A percentile compares a stretch with the other conserved stretches of the same genome.
These are phyloP conservation scores for Hydraecia micacea DNA, from an alignment of 2,888 invertebrate genomes.

Conservation along the genomic window DNA sequence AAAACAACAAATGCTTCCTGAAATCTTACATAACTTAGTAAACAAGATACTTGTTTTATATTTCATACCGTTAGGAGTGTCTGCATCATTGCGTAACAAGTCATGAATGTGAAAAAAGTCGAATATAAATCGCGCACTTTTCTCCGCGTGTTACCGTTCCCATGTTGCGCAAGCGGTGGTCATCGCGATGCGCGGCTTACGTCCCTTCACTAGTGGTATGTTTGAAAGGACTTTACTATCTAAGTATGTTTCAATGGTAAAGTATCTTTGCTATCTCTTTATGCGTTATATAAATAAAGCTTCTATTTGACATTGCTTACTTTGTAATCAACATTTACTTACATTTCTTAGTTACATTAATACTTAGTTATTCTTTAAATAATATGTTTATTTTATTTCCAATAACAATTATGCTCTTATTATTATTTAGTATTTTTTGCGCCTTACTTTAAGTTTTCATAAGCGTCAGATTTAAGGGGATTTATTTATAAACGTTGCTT, in stretches of 20 bases:
- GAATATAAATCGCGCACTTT: conserved; percentile 60
- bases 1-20: conserved; percentile 47
- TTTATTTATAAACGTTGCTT: no score
- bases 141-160: conserved; percentile 44
- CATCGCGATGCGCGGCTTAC: conserved; percentile 57
- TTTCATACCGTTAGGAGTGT: conserved; percentile 43
- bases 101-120: conserved; percentile 57
- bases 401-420: no score
- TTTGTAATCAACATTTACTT: background rate
- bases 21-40: conserved; percentile 45
- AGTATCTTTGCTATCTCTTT: background rate
- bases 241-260: background rate
- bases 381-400: no score
- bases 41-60: conserved; percentile 51
- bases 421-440: background rate
- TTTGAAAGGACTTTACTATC: conserved; percentile 34
- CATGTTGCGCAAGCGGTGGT: conserved; percentile 57
- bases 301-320: background rate
- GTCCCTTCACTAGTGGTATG: conserved; percentile 52
- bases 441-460: background rate
- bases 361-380: no score
- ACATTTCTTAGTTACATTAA: no score
- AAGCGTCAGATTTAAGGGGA: no score
- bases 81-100: conserved; percentile 49
- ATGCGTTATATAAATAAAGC: background rate